A percentile compares a stretch with the other conserved stretches of the same genome.
Evolutionary conservation across 2,797 vertebrate species (phyloP).

Genomic region (Tapirus indicus): DNA sequence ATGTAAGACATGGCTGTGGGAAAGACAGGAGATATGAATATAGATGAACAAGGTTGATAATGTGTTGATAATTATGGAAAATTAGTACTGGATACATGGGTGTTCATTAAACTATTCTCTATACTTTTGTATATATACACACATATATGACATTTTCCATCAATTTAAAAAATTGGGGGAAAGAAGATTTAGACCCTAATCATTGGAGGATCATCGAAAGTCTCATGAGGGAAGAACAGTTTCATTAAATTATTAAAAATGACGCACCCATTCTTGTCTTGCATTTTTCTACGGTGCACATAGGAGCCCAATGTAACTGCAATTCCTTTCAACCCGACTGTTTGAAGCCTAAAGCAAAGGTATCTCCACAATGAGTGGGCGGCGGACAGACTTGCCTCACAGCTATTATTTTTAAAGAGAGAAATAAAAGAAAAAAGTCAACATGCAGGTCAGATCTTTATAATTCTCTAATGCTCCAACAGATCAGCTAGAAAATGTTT

Average conservation of each 20-base stretch:
- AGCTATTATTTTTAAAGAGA: constrained; percentile 36
- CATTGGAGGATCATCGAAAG: neutral
- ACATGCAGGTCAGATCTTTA: constrained; percentile 66
- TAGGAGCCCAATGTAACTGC: neutral
- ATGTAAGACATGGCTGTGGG: neutral
- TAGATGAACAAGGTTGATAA: neutral
- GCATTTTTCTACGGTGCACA: neutral
- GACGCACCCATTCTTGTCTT: constrained; percentile 30
- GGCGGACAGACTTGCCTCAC: constrained; percentile 27
- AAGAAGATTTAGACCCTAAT: neutral
- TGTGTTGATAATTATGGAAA: neutral
- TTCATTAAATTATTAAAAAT: constrained; percentile 38
- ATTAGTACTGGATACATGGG: neutral
- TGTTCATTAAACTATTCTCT: neutral
- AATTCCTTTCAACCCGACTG: constrained; percentile 51
- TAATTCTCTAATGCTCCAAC: constrained; percentile 55
- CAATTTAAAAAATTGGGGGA: neutral
- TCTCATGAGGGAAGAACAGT: neutral
- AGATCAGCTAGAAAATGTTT: constrained; percentile 57
- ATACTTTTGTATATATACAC: neutral
- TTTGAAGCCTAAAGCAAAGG: constrained; percentile 61
- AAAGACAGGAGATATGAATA: neutral
- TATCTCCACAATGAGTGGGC: constrained; percentile 46
- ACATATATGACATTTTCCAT: neutral
- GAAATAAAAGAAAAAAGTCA: constrained; percentile 69